Evolutionary conservation across 2,797 vertebrate genomes (phyloP).

Genomic region (Protonibea diacanthus): DNA sequence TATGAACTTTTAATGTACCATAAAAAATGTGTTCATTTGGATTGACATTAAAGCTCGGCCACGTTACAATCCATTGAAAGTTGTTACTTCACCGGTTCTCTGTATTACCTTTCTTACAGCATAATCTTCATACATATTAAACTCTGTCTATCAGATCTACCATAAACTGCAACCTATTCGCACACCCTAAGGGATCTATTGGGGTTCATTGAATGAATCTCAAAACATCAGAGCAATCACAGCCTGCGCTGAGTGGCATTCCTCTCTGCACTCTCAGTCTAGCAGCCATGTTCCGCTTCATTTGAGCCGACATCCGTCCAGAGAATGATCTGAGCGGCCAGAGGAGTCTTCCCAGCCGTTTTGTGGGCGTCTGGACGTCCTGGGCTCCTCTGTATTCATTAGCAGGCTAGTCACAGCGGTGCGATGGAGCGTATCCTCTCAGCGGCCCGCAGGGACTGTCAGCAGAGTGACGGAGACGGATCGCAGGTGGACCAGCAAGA

Average conservation of each 20-base stretch:
- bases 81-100: conserved; percentile 19
- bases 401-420: conserved; percentile 80
- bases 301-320: conserved; percentile 79
- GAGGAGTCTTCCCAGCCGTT: conserved; percentile 72
- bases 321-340: conserved; percentile 64
- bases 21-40: conserved; percentile 29
- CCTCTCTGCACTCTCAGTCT: conserved; percentile 59
- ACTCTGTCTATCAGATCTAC: conserved; percentile 50
- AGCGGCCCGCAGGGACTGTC: conserved; percentile 83
- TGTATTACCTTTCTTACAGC: conserved; percentile 34
- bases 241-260: conserved; percentile 65
- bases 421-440: conserved; percentile 83
- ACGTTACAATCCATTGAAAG: conserved; percentile 18
- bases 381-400: conserved; percentile 82
- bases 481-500: conserved; percentile 86
- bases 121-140: conserved; percentile 52
- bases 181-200: conserved; percentile 58
- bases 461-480: conserved; percentile 92
- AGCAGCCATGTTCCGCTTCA: conserved; percentile 81
- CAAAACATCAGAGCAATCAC: conserved; percentile 80
- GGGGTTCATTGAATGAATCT: conserved; percentile 75
- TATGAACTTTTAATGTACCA: conserved; percentile 39
- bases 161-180: conserved; percentile 50
- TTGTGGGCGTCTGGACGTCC: conserved; percentile 69
- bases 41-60: conserved; percentile 27